Conservation (phyloP, 2,113 vertebrate species). For the Dasyornis broadbenti region DNA sequence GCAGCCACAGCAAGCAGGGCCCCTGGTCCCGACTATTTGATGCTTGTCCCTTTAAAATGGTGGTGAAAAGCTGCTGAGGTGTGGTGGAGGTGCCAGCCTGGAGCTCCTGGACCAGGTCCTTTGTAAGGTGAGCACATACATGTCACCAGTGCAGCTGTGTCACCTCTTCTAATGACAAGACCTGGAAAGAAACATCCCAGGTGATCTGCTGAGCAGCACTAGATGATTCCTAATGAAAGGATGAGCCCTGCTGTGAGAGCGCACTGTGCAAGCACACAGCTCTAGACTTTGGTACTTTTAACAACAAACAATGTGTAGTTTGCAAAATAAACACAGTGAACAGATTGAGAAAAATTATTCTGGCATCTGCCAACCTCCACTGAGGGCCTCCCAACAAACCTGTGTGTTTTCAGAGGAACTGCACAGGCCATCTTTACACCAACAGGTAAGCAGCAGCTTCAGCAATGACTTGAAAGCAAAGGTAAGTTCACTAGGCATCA, state of each 20-base stretch:
- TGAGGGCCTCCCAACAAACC: neutral
- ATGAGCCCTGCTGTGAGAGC: neutral
- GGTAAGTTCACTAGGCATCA: neutral
- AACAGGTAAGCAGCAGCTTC: neutral
- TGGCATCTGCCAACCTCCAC: neutral
- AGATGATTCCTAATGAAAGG: neutral
- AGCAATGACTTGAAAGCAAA: neutral
- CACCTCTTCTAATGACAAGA: neutral
- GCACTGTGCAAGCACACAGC: neutral
- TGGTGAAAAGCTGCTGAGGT: neutral
- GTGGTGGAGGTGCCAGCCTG: neutral
- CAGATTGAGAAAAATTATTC: neutral
- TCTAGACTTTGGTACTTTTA: neutral
- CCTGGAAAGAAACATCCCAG: neutral
- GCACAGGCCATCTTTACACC: neutral
- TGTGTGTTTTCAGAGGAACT: neutral
- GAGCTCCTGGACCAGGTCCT: neutral
- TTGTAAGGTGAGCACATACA: rapidly evolving
- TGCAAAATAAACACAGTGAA: neutral
- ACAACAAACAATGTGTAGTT: neutral
- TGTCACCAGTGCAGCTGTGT: neutral
- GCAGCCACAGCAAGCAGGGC: neutral
- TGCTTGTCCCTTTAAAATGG: rapidly evolving
- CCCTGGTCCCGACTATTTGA: neutral
- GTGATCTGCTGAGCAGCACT: neutral